Evolutionary conservation across 2,113 vertebrate genomes (phyloP).

Genomic region (Morone saxatilis): DNA sequence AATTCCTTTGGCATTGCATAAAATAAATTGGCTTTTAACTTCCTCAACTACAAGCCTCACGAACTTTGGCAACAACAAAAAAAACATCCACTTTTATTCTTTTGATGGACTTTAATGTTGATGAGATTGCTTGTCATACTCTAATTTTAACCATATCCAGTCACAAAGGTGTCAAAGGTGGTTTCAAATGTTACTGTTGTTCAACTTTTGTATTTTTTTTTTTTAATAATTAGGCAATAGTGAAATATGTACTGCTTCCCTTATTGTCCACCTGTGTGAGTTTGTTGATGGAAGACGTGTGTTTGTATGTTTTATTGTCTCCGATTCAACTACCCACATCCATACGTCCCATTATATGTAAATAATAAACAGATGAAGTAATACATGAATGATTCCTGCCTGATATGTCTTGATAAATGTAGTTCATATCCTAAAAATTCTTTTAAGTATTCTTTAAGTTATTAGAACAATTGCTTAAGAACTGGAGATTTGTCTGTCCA

Average conservation of each 20-base stretch:
- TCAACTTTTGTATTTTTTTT: slow-evolving; percentile 51
- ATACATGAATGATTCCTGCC: slow-evolving; percentile 20
- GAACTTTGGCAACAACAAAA: slow-evolving; percentile 8
- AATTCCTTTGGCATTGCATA: slow-evolving; percentile 40
- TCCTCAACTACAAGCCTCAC: background rate
- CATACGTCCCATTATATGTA: slow-evolving; percentile 75
- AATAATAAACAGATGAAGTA: slow-evolving; percentile 73
- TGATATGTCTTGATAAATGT: background rate
- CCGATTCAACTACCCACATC: slow-evolving; percentile 27
- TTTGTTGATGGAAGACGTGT: slow-evolving; percentile 61
- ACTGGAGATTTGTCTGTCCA: background rate
- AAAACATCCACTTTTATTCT: slow-evolving; percentile 1
- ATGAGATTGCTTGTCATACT: background rate
- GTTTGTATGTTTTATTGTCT: slow-evolving; percentile 60
- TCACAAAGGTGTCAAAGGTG: slow-evolving; percentile 30
- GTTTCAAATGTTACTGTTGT: slow-evolving; percentile 57
- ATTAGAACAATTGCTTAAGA: background rate
- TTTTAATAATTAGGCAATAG: slow-evolving; percentile 39
- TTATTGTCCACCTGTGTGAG: slow-evolving; percentile 57
- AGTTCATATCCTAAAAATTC: background rate
- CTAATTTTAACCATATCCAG: slow-evolving; percentile 39
- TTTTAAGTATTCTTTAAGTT: background rate
- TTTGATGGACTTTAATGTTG: slow-evolving; percentile 22
- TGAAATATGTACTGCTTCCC: slow-evolving; percentile 63
- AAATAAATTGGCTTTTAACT: slow-evolving; percentile 48